Percentiles rank a stretch among this genome's conserved stretches.
Conservation (phyloP, 2,113 vertebrate species). For the Mesembrinibis cayennensis region DNA sequence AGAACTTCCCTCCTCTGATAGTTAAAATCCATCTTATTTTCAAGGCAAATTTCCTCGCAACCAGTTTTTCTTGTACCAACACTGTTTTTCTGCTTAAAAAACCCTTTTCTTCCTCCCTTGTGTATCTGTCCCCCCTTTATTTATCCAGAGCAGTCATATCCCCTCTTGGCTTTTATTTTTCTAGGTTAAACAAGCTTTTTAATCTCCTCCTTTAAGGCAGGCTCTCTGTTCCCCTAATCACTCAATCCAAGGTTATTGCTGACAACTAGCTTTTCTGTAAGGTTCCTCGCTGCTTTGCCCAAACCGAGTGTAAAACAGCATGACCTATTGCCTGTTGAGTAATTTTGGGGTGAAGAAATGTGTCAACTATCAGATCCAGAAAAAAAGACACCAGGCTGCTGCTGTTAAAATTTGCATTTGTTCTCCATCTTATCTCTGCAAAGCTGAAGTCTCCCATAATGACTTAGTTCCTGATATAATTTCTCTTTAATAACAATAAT, state of each 20-base stretch:
- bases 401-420: conserved; percentile 32
- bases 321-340: background rate
- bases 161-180: conserved; percentile 39
- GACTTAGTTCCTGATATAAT: background rate
- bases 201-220: conserved; percentile 29
- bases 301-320: background rate
- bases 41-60: background rate
- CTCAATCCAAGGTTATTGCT: conserved; percentile 34
- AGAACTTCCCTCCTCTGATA: background rate
- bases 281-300: background rate
- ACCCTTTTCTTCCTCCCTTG: background rate
- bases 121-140: background rate
- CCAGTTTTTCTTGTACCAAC: background rate
- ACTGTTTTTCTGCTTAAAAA: background rate
- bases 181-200: conserved; percentile 48
- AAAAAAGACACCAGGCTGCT: background rate
- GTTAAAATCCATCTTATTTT: conserved; percentile 1
- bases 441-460: background rate
- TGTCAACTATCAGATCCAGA: background rate
- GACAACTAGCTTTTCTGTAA: conserved; percentile 26
- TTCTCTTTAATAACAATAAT: background rate
- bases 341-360: conserved; percentile 14
- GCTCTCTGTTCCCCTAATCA: background rate
- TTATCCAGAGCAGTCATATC: conserved; percentile 33
- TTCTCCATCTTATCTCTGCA: background rate